Conservation (phyloP, 2,797 vertebrate genomes). For the Spea hammondii region DNA sequence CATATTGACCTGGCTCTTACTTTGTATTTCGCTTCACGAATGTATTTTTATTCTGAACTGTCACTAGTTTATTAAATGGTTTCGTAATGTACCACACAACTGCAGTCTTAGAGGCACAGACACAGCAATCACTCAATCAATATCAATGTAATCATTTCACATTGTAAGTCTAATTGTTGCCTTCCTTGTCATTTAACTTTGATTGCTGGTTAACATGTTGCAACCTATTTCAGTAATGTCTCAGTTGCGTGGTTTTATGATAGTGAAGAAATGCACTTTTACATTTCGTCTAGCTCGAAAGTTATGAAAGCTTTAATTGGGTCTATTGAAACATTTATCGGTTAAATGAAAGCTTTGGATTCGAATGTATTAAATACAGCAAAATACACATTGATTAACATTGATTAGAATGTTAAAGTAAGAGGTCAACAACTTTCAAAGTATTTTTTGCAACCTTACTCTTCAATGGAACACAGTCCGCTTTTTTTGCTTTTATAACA, state of each 20-base stretch:
- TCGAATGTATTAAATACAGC: too few relatives aligned
- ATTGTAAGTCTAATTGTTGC: conserved; percentile 38
- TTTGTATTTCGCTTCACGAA: not conserved
- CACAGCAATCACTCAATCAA: conserved; percentile 35
- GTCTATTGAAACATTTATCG: too few relatives aligned
- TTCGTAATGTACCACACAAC: conserved; percentile 25
- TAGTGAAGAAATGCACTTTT: too few relatives aligned
- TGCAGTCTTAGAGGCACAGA: not conserved
- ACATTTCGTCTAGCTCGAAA: too few relatives aligned
- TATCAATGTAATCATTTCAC: conserved; percentile 39
- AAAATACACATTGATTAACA: too few relatives aligned
- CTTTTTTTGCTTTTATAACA: too few relatives aligned
- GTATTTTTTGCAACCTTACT: too few relatives aligned
- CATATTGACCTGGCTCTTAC: not conserved
- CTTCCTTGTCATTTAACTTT: conserved; percentile 15
- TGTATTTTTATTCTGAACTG: conserved; percentile 7
- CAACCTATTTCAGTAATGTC: conserved; percentile 11
- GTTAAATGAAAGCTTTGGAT: too few relatives aligned
- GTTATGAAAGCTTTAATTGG: too few relatives aligned
- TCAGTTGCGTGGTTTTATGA: not conserved
- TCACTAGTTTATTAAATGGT: conserved; percentile 28
- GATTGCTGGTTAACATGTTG: conserved; percentile 27
- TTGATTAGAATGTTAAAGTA: too few relatives aligned
- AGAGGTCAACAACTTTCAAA: too few relatives aligned
- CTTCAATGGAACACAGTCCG: too few relatives aligned